Evolutionary conservation across 2,888 invertebrate species (phyloP).

Genomic region (Tenodera sinensis): DNA sequence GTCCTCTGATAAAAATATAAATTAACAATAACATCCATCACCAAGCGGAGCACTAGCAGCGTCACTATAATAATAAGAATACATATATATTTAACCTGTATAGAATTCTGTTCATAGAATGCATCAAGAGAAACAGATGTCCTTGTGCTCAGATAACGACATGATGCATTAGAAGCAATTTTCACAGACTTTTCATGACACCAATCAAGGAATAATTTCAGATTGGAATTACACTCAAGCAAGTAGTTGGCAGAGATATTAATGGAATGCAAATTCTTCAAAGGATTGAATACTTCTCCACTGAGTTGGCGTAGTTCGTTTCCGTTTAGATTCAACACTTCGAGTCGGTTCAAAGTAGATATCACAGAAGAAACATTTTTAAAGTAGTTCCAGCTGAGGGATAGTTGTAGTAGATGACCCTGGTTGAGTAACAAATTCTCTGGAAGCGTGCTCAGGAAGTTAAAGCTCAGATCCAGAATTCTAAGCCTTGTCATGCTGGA

Average conservation of each 20-base stretch:
- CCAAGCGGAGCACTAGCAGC: neutral
- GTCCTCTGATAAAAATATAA: neutral
- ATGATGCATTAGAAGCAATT: neutral
- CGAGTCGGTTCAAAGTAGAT: neutral
- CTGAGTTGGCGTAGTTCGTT: neutral
- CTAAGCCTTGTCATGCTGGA: neutral
- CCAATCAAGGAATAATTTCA: neutral
- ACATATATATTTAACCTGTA: neutral
- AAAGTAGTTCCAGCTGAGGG: neutral
- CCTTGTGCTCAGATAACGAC: neutral
- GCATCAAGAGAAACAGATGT: neutral
- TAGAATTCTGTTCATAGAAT: neutral
- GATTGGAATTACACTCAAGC: neutral
- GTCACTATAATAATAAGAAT: neutral
- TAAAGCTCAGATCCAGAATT: neutral
- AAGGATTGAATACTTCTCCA: neutral
- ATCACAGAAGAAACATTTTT: neutral
- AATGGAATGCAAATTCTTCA: neutral
- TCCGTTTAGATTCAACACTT: neutral
- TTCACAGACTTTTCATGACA: neutral
- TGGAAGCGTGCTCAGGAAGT: neutral
- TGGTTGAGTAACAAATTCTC: neutral
- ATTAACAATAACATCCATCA: neutral
- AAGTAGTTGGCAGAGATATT: neutral
- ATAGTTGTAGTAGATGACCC: neutral